These are phyloP conservation scores for Limnephilus marmoratus DNA, from an alignment of 2,888 invertebrate species.

Conservation along the genomic window DNA sequence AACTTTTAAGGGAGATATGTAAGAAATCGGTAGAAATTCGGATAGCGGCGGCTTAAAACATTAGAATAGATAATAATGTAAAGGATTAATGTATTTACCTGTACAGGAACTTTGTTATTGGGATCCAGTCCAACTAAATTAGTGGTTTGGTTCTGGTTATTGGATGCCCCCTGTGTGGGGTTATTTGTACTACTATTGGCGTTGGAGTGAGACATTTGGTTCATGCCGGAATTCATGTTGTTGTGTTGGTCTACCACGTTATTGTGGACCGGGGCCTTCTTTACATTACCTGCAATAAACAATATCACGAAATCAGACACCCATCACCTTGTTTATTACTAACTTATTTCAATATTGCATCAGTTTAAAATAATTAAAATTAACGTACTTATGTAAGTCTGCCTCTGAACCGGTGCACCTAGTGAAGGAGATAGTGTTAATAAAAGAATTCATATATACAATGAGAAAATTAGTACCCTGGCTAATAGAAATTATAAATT, in stretches of 20 bases:
- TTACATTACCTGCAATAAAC: slow-evolving; percentile 12
- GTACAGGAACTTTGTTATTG: slow-evolving; percentile 78
- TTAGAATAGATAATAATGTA: not conserved
- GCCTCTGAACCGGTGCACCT: not conserved
- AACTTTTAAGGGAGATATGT: too few species aligned
- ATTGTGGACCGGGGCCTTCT: slow-evolving; percentile 22
- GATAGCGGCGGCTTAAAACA: too few species aligned
- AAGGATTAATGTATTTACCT: slow-evolving; percentile 68
- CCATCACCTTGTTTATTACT: not conserved
- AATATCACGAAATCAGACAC: not conserved
- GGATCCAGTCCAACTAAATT: slow-evolving; percentile 74
- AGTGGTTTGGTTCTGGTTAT: slow-evolving; percentile 68
- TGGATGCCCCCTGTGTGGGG: slow-evolving; percentile 58
- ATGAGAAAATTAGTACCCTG: not conserved
- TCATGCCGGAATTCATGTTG: slow-evolving; percentile 51
- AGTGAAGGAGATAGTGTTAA: not conserved
- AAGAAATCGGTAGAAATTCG: too few species aligned
- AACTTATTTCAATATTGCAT: not conserved
- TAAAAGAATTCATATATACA: not conserved
- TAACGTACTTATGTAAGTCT: not conserved
- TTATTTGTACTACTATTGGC: slow-evolving; percentile 51
- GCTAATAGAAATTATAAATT: not conserved
- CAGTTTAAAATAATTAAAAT: not conserved
- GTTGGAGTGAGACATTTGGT: slow-evolving; percentile 54
- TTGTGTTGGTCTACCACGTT: not conserved